These are phyloP conservation scores for Bombyx mori DNA, from an alignment of 1,140 invertebrate genomes.

Conservation along the genomic window ASM3026992v2 NC_085107.1:10972501-10973000, in stretches of 20 bases:
- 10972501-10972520: constrained; percentile 14
- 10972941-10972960: constrained; percentile 46
- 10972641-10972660: not conserved
- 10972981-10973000: constrained; percentile 63
- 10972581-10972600: too few relatives aligned
- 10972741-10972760: constrained; percentile 40
- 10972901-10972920: constrained; percentile 42
- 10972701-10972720: constrained; percentile 17
- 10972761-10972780: constrained; percentile 55
- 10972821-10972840: constrained; percentile 51
- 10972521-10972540: constrained; percentile 12
- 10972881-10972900: constrained; percentile 45
- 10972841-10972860: constrained; percentile 56
- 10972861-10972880: constrained; percentile 43
- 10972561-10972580: too few relatives aligned
- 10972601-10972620: too few relatives aligned
- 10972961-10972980: constrained; percentile 46
- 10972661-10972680: not conserved
- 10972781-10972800: constrained; percentile 55
- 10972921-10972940: constrained; percentile 65
- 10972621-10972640: too few relatives aligned
- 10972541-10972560: too few relatives aligned
- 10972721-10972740: constrained; percentile 38
- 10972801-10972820: constrained; percentile 51
- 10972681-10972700: constrained; percentile 1